Evolutionary conservation across 2,888 invertebrate species (phyloP).

Genomic region (Oscheius onirici): DNA sequence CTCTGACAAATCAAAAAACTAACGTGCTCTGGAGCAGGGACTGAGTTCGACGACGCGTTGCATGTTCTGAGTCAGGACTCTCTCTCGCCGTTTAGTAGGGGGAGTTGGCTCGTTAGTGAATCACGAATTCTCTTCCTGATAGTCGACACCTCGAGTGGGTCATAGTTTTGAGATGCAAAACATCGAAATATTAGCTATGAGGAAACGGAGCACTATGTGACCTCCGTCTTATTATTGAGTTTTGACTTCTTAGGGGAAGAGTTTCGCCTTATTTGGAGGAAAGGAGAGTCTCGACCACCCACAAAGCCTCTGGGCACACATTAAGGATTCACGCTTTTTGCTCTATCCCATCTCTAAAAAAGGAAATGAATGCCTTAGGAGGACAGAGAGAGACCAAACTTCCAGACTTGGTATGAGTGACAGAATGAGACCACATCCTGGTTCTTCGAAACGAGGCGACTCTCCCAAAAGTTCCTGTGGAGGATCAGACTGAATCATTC

Average conservation of each 20-base stretch:
- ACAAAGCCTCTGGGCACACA: too few relatives aligned
- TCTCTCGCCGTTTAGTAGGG: not conserved
- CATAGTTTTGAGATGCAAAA: too few relatives aligned
- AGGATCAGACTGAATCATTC: constrained; percentile 15
- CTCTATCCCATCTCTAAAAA: not conserved
- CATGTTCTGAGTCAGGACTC: constrained; percentile 18
- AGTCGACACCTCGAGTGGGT: not conserved
- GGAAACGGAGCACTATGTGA: too few relatives aligned
- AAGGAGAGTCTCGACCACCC: not conserved
- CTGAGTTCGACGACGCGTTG: constrained; percentile 28
- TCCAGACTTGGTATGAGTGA: not conserved
- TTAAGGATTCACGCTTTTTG: too few relatives aligned
- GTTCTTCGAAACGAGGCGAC: not conserved
- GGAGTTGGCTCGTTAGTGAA: constrained; percentile 23
- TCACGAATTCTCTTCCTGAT: constrained; percentile 4
- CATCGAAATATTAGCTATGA: too few relatives aligned
- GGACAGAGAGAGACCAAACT: constrained; percentile 14
- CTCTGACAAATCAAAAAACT: too few relatives aligned
- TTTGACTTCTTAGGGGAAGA: too few relatives aligned
- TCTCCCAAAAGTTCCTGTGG: constrained; percentile 15
- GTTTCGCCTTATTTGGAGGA: not conserved
- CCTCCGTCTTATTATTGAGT: too few relatives aligned
- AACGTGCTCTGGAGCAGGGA: not conserved
- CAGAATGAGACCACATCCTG: not conserved
- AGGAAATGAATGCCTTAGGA: not conserved